Percentiles rank a stretch among this genome's conserved stretches.
These are phyloP conservation scores for Sipha flava DNA, from an alignment of 1,140 invertebrate species.

Conservation along the genomic window DNA sequence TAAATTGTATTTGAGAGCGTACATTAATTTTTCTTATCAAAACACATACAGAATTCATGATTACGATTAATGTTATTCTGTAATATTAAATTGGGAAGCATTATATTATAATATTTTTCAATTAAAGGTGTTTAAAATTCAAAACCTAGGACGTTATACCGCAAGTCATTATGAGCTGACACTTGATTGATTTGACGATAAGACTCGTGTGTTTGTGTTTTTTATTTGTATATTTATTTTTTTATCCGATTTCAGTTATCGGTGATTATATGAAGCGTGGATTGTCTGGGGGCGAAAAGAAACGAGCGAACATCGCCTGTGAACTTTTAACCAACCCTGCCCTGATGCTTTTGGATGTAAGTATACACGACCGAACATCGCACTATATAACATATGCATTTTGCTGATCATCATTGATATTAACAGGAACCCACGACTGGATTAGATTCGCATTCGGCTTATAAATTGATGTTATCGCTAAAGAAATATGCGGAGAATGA, in stretches of 20 bases:
- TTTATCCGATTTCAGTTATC: slow-evolving; percentile 57
- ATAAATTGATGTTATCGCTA: slow-evolving; percentile 62
- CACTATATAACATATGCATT: no score
- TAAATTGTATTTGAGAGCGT: no score
- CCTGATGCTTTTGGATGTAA: slow-evolving; percentile 76
- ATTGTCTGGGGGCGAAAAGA: slow-evolving; percentile 78
- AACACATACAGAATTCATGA: no score
- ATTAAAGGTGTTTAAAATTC: no score
- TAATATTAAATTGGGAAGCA: no score
- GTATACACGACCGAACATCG: no score
- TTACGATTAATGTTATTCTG: no score
- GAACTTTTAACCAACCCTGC: slow-evolving; percentile 77
- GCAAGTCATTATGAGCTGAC: not conserved
- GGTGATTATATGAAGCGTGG: slow-evolving; percentile 70
- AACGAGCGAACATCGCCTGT: slow-evolving; percentile 76
- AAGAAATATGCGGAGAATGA: slow-evolving; percentile 68
- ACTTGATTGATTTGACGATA: not conserved
- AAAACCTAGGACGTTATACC: no score
- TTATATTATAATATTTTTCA: no score
- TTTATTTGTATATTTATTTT: not conserved
- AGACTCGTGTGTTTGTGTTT: not conserved
- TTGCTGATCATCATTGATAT: not conserved
- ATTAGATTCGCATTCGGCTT: slow-evolving; percentile 73
- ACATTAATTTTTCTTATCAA: no score
- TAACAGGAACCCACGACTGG: slow-evolving; percentile 75